These are phyloP conservation scores for Vulpes vulpes DNA, from an alignment of 2,113 vertebrate genomes.

Conservation along the genomic window DNA sequence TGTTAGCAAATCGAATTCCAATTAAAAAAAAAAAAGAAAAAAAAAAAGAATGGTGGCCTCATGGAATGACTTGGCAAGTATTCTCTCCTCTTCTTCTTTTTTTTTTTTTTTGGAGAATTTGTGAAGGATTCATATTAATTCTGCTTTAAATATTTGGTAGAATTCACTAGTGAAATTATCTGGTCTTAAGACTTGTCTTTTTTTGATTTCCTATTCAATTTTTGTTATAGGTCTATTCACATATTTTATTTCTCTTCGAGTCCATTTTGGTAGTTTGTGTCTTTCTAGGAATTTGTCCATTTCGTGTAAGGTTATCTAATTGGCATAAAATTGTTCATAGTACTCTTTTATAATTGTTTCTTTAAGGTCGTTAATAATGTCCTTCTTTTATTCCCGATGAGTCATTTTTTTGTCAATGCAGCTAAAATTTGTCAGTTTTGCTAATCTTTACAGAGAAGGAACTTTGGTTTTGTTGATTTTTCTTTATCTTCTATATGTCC, in stretches of 20 bases:
- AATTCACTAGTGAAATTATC: background rate
- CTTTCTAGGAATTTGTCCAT: conserved; percentile 22
- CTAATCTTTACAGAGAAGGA: conserved; percentile 30
- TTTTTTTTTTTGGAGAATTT: background rate
- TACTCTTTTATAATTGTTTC: background rate
- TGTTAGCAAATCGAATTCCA: too few relatives aligned
- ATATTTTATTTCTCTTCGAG: conserved; percentile 23
- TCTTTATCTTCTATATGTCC: background rate
- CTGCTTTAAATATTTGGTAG: conserved; percentile 2
- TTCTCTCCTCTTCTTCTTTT: background rate
- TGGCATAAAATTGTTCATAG: conserved; percentile 4
- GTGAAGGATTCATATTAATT: background rate
- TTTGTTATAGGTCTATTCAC: background rate
- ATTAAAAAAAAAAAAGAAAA: too few relatives aligned
- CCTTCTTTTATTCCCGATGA: conserved; percentile 1
- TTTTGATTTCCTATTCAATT: conserved; percentile 17
- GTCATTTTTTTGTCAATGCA: background rate
- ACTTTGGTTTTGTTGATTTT: conserved; percentile 15
- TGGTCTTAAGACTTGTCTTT: background rate
- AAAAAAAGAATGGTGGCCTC: background rate
- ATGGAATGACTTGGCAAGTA: background rate
- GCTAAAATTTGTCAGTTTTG: background rate
- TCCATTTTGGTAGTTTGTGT: conserved; percentile 21
- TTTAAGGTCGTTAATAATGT: background rate
- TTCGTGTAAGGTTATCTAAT: background rate